These are phyloP conservation scores for Drosophila ficusphila DNA, from an alignment of 1,140 invertebrate species.

Conservation along the genomic window DNA sequence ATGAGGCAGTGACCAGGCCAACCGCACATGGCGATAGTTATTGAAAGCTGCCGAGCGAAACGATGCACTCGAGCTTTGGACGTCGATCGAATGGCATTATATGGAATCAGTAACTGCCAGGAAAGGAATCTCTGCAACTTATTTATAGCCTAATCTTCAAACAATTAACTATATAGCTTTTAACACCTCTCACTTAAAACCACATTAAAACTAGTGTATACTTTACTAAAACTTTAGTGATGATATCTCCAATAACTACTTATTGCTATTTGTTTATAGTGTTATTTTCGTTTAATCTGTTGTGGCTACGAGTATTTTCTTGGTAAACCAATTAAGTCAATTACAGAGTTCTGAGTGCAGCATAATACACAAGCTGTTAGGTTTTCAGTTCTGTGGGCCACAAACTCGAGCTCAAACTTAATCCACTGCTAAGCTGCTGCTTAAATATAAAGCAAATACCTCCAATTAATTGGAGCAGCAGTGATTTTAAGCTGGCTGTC, in stretches of 20 bases:
- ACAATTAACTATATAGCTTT: too few species aligned
- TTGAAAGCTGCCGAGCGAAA: constrained; percentile 34
- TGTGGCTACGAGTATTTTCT: neutral
- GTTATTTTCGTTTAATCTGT: too few species aligned
- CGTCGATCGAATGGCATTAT: neutral
- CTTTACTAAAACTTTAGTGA: neutral
- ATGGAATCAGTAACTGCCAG: neutral
- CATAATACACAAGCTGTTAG: neutral
- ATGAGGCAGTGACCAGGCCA: constrained; percentile 40
- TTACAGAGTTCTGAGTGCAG: neutral
- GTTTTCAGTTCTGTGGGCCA: neutral
- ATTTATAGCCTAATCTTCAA: too few species aligned
- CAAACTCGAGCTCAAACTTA: neutral
- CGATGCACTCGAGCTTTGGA: constrained; percentile 3
- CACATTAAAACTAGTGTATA: too few species aligned
- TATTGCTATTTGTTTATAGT: neutral
- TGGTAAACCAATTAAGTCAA: neutral
- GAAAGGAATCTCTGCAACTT: too few species aligned
- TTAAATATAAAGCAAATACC: constrained; percentile 28
- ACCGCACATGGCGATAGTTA: constrained; percentile 51
- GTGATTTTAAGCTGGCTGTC: constrained; percentile 59
- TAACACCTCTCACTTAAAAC: too few species aligned
- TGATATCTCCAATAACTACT: too few species aligned
- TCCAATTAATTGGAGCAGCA: constrained; percentile 45
- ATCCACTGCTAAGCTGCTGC: constrained; percentile 13